phyloP scores from a whole-genome alignment of 2,113 vertebrate genomes.

The Plectropomus leopardus region DNA sequence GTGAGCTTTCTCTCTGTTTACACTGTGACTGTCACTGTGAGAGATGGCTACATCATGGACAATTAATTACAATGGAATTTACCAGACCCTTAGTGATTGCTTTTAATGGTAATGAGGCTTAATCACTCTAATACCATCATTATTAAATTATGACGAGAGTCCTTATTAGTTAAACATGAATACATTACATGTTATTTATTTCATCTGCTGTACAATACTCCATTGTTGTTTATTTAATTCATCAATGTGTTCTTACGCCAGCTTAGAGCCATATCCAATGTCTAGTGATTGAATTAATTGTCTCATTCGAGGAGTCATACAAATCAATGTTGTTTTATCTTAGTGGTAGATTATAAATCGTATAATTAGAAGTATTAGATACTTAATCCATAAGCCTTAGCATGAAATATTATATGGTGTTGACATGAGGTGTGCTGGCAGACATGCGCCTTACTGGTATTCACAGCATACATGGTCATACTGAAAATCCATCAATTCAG shows the following conservation, averaged over 20 bases:
- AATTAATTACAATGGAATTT: conserved; percentile 54
- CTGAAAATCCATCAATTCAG: not conserved
- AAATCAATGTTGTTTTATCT: conserved; percentile 16
- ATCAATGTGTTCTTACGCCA: conserved; percentile 61
- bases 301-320: conserved; percentile 25
- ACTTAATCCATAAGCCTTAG: conserved; percentile 1
- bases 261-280: conserved; percentile 51
- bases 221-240: conserved; percentile 66
- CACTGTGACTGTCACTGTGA: conserved; percentile 22
- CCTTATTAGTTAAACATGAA: conserved; percentile 68
- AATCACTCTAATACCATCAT: conserved; percentile 58
- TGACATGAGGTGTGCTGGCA: not conserved
- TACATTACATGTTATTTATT: conserved; percentile 54
- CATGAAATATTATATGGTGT: not conserved
- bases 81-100: conserved; percentile 55
- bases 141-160: conserved; percentile 57
- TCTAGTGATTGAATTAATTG: conserved; percentile 48
- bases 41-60: conserved; percentile 37
- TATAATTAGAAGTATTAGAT: conserved; percentile 25
- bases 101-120: conserved; percentile 71
- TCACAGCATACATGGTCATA: not conserved
- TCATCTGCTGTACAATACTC: conserved; percentile 17
- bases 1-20: conserved; percentile 35
- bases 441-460: not conserved
- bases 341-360: conserved; percentile 5